Evolutionary conservation across 1,140 invertebrate species (phyloP).

Genomic region (Cotesia glomerata): DNA sequence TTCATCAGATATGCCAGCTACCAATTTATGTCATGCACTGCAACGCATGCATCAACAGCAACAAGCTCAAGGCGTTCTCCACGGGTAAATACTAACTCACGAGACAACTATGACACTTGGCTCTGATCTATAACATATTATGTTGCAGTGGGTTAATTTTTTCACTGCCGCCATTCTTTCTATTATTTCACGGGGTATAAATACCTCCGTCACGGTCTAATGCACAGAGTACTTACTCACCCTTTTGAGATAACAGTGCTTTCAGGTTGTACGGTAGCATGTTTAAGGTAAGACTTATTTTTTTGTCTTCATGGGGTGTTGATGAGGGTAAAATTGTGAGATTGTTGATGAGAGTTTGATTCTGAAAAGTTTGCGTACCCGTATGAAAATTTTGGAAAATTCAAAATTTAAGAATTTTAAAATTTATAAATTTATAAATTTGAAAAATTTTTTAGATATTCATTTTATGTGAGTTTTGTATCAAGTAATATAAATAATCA

Average conservation of each 20-base stretch:
- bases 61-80: slow-evolving; percentile 5
- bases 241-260: not conserved
- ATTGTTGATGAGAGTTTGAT: no score
- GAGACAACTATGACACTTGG: not conserved
- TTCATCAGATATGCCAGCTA: slow-evolving; percentile 4
- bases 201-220: not conserved
- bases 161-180: not conserved
- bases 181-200: not conserved
- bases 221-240: not conserved
- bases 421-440: no score
- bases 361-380: no score
- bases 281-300: not conserved
- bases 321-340: no score
- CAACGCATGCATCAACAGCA: not conserved
- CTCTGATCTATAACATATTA: slow-evolving; percentile 1
- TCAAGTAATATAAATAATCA: no score
- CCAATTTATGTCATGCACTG: not conserved
- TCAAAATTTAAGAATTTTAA: no score
- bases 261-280: not conserved
- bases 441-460: no score
- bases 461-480: no score
- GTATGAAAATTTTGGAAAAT: not conserved
- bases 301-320: no score
- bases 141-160: not conserved
- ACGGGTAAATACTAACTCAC: not conserved